Conservation (phyloP, 2,888 invertebrate genomes). For the Drosophila pegasa region DNA sequence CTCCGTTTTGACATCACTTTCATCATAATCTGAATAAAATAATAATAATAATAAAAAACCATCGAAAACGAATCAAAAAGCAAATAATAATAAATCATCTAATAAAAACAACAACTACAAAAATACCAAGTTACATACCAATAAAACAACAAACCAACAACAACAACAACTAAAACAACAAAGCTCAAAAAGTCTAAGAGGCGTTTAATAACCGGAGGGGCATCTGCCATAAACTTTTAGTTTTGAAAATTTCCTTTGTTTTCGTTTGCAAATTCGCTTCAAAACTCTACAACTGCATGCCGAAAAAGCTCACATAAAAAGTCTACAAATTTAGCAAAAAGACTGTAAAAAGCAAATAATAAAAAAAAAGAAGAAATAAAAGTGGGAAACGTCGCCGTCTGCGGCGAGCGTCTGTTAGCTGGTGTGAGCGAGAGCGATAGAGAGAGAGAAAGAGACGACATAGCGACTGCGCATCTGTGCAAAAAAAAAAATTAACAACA, state of each 20-base stretch:
- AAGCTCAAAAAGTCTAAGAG: conserved; percentile 75
- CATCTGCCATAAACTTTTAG: conserved; percentile 76
- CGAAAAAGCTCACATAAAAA: conserved; percentile 45
- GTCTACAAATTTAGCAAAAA: conserved; percentile 34
- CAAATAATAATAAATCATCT: conserved; percentile 83
- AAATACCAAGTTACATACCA: conserved; percentile 53
- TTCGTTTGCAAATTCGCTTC: conserved; percentile 64
- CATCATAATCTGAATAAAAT: conserved; percentile 84
- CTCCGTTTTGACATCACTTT: conserved; percentile 86
- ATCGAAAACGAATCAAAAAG: conserved; percentile 82
- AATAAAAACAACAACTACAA: conserved; percentile 64
- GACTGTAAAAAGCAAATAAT: conserved; percentile 37
- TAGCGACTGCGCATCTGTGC: conserved; percentile 71
- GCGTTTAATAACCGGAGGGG: conserved; percentile 52
- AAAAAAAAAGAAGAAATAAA: conserved; percentile 18
- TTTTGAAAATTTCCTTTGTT: conserved; percentile 69
- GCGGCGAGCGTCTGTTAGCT: conserved; percentile 34
- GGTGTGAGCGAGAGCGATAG: conserved; percentile 35
- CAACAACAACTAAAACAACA: conserved; percentile 64
- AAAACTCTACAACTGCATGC: conserved; percentile 37
- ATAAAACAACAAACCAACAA: conserved; percentile 55
- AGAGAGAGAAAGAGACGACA: conserved; percentile 49
- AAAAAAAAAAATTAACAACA: conserved; percentile 52
- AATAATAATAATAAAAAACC: conserved; percentile 78
- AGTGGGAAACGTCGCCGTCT: conserved; percentile 30